Evolutionary conservation across 2,113 vertebrate species (phyloP).

Genomic region (Dolichallabes microphthalmus): DNA sequence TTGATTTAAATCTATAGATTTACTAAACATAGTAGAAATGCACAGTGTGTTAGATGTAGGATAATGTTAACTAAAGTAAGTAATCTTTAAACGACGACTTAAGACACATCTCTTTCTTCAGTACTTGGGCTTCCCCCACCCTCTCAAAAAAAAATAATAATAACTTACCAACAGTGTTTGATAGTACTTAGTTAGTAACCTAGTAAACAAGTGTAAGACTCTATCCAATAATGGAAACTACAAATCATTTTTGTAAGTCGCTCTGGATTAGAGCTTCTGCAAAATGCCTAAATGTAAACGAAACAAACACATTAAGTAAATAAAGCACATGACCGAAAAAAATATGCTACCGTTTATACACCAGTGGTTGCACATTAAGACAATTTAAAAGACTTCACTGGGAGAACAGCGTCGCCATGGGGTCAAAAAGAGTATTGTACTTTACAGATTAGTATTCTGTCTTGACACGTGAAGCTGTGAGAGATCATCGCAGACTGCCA

Average conservation of each 20-base stretch:
- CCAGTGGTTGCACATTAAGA: neutral
- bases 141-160: no score
- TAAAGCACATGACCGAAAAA: neutral
- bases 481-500: neutral
- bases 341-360: neutral
- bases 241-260: no score
- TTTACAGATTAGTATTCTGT: neutral
- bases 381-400: no score
- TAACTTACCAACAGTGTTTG: no score
- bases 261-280: no score
- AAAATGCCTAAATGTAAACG: neutral
- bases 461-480: neutral
- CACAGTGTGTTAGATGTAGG: neutral
- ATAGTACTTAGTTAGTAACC: no score
- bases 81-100: no score
- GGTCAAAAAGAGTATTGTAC: neutral
- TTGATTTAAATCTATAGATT: neutral
- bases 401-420: constrained; percentile 8
- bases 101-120: no score
- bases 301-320: neutral
- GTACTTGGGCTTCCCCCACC: no score
- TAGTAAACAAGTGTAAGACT: no score
- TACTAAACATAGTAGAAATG: no score
- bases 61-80: neutral
- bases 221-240: no score